These are phyloP conservation scores for Poecile atricapillus DNA, from an alignment of 2,113 vertebrate genomes.

Conservation along the genomic window DNA sequence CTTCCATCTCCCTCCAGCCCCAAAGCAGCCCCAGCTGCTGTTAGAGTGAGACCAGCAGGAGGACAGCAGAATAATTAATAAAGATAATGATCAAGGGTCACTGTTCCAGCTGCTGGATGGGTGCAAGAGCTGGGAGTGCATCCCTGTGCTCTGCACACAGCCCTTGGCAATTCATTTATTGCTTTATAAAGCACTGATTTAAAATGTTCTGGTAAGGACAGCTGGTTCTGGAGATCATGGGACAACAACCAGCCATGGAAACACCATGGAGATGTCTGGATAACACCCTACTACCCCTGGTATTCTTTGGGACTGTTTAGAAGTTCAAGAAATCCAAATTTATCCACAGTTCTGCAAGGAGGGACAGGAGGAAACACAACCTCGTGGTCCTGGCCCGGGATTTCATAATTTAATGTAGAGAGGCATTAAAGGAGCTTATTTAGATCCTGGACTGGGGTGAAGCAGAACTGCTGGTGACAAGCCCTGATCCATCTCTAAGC, in stretches of 20 bases:
- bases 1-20: neutral
- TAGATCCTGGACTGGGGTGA: neutral
- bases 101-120: neutral
- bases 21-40: fast-evolving
- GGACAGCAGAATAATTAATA: neutral
- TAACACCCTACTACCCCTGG: fast-evolving
- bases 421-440: neutral
- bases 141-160: neutral
- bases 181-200: neutral
- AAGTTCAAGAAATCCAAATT: neutral
- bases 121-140: neutral
- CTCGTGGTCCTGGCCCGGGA: neutral
- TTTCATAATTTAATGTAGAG: neutral
- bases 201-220: fast-evolving
- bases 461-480: neutral
- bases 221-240: neutral
- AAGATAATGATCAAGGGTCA: neutral
- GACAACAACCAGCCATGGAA: neutral
- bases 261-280: neutral
- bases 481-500: neutral
- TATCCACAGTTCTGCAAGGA: neutral
- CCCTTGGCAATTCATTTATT: neutral
- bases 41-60: fast-evolving
- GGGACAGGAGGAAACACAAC: neutral
- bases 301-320: neutral